phyloP scores from a whole-genome alignment of 2,113 vertebrate species.

The Eurystomus gularis region DNA sequence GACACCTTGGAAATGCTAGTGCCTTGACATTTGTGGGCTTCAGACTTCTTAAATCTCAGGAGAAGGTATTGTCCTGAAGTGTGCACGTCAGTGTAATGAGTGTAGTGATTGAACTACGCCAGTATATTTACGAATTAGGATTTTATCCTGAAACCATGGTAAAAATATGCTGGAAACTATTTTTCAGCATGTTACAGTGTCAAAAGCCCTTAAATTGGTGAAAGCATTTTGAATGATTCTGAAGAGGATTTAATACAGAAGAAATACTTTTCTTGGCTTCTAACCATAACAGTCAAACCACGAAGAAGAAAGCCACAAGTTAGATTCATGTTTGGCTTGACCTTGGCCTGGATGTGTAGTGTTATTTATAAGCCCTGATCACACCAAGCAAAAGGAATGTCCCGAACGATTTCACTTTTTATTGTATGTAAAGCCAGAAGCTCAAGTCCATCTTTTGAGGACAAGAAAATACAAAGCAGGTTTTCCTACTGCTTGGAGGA shows the following conservation, averaged over 20 bases:
- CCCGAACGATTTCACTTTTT: neutral
- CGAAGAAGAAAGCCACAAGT: conserved; percentile 2
- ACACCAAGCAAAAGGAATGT: neutral
- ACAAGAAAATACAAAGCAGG: neutral
- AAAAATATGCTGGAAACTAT: neutral
- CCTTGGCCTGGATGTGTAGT: neutral
- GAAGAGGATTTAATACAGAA: neutral
- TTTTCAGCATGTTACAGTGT: neutral
- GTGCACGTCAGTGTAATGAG: neutral
- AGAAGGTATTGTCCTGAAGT: neutral
- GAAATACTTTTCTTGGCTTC: neutral
- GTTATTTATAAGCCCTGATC: neutral
- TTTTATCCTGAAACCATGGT: neutral
- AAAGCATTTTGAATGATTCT: neutral
- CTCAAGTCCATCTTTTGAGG: neutral
- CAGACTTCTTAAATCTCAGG: neutral
- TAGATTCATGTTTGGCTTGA: neutral
- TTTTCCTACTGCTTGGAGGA: neutral
- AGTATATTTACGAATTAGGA: neutral
- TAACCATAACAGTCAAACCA: neutral
- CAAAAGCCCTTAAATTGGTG: neutral
- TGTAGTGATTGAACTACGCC: rapidly evolving
- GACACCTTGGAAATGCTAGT: neutral
- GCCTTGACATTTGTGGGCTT: neutral
- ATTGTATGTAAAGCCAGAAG: neutral